These are phyloP conservation scores for Portevinia maculata DNA, from an alignment of 2,888 invertebrate species.

Conservation along the genomic window DNA sequence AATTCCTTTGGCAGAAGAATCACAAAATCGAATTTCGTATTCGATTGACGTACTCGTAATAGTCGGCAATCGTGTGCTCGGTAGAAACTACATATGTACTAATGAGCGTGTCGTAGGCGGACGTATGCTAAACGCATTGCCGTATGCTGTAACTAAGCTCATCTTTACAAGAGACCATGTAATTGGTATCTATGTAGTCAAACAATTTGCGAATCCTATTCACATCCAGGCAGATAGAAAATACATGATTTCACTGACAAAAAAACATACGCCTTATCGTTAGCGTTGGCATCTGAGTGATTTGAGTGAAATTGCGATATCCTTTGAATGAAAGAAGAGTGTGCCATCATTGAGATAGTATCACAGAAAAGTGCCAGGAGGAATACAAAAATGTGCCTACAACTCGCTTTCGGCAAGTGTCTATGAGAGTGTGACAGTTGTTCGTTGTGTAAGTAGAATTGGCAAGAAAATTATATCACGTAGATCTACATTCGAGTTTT, in stretches of 20 bases:
- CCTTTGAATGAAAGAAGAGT: constrained; percentile 4
- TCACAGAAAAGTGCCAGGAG: not conserved
- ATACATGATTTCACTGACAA: constrained; percentile 1
- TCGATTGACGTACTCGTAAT: constrained; percentile 67
- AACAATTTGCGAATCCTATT: constrained; percentile 57
- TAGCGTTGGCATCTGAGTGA: not conserved
- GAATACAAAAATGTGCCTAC: constrained; percentile 4
- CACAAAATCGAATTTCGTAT: constrained; percentile 60
- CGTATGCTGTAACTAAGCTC: constrained; percentile 23
- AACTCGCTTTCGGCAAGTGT: not conserved
- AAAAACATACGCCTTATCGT: not conserved
- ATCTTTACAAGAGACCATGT: constrained; percentile 25
- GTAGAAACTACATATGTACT: constrained; percentile 59
- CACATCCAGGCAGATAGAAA: constrained; percentile 8
- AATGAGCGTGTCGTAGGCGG: constrained; percentile 59
- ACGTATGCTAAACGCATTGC: constrained; percentile 31
- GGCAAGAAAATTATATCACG: constrained; percentile 46
- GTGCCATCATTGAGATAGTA: constrained; percentile 18
- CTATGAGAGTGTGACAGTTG: constrained; percentile 14
- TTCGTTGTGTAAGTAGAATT: constrained; percentile 19
- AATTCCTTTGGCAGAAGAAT: constrained; percentile 55
- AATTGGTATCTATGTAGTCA: constrained; percentile 49
- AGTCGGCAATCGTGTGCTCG: constrained; percentile 25
- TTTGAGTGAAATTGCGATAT: constrained; percentile 17
- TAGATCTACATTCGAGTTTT: constrained; percentile 45